phyloP scores from a whole-genome alignment of 2,113 vertebrate genomes.

The Clarias macrocephalus region DNA sequence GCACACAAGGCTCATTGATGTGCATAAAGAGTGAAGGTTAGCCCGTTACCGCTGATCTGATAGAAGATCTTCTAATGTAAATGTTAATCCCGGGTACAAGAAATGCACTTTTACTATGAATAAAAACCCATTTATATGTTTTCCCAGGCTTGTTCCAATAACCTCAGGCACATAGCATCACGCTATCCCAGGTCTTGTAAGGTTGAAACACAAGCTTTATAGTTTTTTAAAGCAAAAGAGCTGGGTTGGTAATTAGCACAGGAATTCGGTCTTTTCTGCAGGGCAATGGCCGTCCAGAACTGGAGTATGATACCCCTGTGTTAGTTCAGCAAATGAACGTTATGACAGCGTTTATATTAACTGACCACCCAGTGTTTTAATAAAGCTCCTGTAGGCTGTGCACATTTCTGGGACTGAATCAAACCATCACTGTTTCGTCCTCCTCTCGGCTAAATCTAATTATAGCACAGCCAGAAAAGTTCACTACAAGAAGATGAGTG shows the following conservation, averaged over 20 bases:
- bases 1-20: too few species aligned
- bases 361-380: slow-evolving; percentile 41
- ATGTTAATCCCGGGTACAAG: background rate
- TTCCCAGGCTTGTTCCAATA: background rate
- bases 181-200: background rate
- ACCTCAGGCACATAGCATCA: background rate
- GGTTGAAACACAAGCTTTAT: background rate
- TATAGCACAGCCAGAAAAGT: slow-evolving; percentile 47
- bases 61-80: background rate
- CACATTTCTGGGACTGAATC: slow-evolving; percentile 18
- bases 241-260: too few species aligned
- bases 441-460: slow-evolving; percentile 44
- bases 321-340: background rate
- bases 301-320: slow-evolving; percentile 1
- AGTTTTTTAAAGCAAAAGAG: background rate
- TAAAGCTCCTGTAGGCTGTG: slow-evolving; percentile 34
- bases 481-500: slow-evolving; percentile 45
- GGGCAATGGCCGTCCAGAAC: background rate
- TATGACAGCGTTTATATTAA: slow-evolving; percentile 28
- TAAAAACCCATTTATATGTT: background rate
- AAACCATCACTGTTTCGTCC: slow-evolving; percentile 8
- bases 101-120: background rate
- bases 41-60: too few species aligned
- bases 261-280: background rate
- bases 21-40: too few species aligned